A percentile compares a stretch with the other conserved stretches of the same genome.
Evolutionary conservation across 2,888 invertebrate genomes (phyloP).

Genomic region (Scaptomyza flava): DNA sequence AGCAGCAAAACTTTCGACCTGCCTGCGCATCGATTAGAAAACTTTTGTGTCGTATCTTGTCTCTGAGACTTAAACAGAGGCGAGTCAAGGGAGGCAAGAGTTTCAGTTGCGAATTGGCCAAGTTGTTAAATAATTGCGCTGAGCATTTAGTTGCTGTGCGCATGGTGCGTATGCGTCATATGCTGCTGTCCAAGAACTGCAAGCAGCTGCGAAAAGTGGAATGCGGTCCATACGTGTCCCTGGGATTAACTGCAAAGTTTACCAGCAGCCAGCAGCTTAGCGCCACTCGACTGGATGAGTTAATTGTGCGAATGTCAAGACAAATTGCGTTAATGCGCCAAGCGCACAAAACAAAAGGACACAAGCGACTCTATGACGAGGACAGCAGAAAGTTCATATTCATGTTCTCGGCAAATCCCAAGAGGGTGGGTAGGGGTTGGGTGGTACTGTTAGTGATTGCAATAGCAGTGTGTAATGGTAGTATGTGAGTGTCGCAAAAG

Average conservation of each 20-base stretch:
- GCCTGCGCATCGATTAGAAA: slow-evolving; percentile 77
- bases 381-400: slow-evolving; percentile 31
- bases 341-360: slow-evolving; percentile 43
- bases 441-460: slow-evolving; percentile 25
- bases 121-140: slow-evolving; percentile 76
- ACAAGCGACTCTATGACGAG: slow-evolving; percentile 9
- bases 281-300: slow-evolving; percentile 71
- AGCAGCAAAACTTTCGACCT: slow-evolving; percentile 70
- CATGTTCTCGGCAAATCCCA: slow-evolving; percentile 52
- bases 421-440: slow-evolving; percentile 37
- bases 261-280: slow-evolving; percentile 57
- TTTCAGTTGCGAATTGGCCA: slow-evolving; percentile 55
- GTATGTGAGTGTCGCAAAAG: slow-evolving; percentile 65
- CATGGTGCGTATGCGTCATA: slow-evolving; percentile 64
- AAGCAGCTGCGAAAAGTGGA: slow-evolving; percentile 5
- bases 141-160: slow-evolving; percentile 55
- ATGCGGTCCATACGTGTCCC: slow-evolving; percentile 41
- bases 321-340: slow-evolving; percentile 80
- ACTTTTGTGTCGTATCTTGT: slow-evolving; percentile 71
- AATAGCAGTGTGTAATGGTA: slow-evolving; percentile 7
- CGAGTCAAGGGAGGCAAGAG: not conserved
- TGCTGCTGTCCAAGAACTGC: slow-evolving; percentile 20
- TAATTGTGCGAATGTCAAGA: slow-evolving; percentile 81
- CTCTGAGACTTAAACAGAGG: slow-evolving; percentile 22
- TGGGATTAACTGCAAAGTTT: slow-evolving; percentile 66